A percentile compares a stretch with the other conserved stretches of the same genome.
These are phyloP conservation scores for Scaptomyza hsui DNA, from an alignment of 1,140 invertebrate species.

Conservation along the genomic window DNA sequence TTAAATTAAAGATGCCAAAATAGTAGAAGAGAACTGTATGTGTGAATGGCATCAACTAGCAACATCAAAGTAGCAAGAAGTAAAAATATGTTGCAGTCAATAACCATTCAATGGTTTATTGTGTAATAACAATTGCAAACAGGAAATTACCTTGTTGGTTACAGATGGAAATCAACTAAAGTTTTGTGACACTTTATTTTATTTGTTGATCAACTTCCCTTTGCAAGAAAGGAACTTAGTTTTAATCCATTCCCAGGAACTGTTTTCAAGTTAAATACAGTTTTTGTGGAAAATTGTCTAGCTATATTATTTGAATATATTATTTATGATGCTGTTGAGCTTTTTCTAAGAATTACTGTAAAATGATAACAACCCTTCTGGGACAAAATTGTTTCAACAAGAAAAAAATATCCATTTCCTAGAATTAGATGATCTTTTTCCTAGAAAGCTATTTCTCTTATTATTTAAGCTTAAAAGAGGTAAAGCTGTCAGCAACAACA, in stretches of 20 bases:
- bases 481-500: background rate
- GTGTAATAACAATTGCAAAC: background rate
- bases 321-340: too few relatives aligned
- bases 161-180: background rate
- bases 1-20: slow-evolving; percentile 7
- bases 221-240: too few relatives aligned
- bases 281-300: too few relatives aligned
- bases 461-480: background rate
- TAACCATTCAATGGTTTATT: too few relatives aligned
- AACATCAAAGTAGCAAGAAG: background rate
- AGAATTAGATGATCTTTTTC: background rate
- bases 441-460: background rate
- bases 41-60: background rate
- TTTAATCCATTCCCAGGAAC: too few relatives aligned
- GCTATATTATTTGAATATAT: too few relatives aligned
- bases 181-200: too few relatives aligned
- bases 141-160: background rate
- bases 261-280: too few relatives aligned
- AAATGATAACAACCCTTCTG: background rate
- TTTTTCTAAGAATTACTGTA: too few relatives aligned
- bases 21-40: background rate
- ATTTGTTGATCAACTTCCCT: too few relatives aligned
- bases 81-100: background rate
- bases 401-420: background rate
- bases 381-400: background rate